phyloP scores from a whole-genome alignment of 2,113 vertebrate genomes.

The Chlorocebus sabaeus region DNA sequence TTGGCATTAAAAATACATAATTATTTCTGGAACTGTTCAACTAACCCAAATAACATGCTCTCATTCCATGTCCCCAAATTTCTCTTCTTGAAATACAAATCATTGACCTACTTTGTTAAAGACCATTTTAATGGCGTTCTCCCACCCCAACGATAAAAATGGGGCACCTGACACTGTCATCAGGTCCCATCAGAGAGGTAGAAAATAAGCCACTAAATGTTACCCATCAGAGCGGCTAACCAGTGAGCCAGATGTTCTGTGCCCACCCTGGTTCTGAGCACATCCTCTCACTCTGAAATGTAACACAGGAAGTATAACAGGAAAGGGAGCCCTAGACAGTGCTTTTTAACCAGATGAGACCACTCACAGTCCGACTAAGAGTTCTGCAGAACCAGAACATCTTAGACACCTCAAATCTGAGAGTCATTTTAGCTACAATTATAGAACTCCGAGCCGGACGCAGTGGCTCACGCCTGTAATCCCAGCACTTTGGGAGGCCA shows the following conservation, averaged over 20 bases:
- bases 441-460: background rate
- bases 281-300: constrained; percentile 27
- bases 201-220: constrained; percentile 7
- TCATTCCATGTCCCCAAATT: constrained; percentile 57
- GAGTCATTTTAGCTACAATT: background rate
- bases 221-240: background rate
- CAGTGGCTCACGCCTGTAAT: no score
- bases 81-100: constrained; percentile 58
- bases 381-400: no score
- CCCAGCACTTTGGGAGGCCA: no score
- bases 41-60: constrained; percentile 72
- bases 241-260: background rate
- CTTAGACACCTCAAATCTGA: background rate
- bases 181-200: background rate
- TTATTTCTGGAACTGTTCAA: constrained; percentile 63
- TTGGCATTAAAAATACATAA: constrained; percentile 47
- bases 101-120: constrained; percentile 61
- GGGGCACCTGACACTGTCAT: background rate
- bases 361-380: background rate
- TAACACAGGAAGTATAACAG: constrained; percentile 51
- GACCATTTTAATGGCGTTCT: constrained; percentile 33
- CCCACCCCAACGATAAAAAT: constrained; percentile 25
- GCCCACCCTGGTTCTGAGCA: background rate
- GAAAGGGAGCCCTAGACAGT: constrained; percentile 26
- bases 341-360: background rate